Percentiles rank a stretch among this genome's conserved stretches.
Conservation (phyloP, 2,797 vertebrate species). For the Sebastes oblongus region DNA sequence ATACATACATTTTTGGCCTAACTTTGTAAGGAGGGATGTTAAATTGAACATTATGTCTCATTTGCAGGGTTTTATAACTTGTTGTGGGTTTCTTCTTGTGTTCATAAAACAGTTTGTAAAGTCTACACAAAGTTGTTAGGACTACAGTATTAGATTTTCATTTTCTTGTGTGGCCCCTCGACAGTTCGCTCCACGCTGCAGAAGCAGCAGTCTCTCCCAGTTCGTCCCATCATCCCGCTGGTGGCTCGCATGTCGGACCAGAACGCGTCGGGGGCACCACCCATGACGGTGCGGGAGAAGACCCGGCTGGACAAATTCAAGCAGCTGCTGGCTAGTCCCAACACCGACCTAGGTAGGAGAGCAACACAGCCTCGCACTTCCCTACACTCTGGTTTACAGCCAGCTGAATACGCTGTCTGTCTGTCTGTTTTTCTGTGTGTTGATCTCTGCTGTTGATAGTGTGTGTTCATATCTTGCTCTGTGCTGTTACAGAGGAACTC, state of each 20-base stretch:
- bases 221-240: conserved; percentile 93
- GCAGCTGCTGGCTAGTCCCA: conserved; percentile 91
- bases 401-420: background rate
- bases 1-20: background rate
- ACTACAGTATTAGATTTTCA: background rate
- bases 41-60: background rate
- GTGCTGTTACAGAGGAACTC: conserved; percentile 87
- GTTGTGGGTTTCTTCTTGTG: background rate
- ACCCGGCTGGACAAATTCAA: conserved; percentile 95
- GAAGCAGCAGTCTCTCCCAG: conserved; percentile 93
- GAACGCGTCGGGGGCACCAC: conserved; percentile 95
- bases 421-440: background rate
- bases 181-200: conserved; percentile 85
- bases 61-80: background rate
- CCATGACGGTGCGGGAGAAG: conserved; percentile 95
- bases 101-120: background rate
- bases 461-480: background rate
- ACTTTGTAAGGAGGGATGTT: background rate
- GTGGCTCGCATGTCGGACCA: conserved; percentile 98
- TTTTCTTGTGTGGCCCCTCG: background rate
- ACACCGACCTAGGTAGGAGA: conserved; percentile 93
- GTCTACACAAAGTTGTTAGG: background rate
- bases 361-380: background rate
- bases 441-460: background rate
- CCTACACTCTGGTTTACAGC: background rate